These are phyloP conservation scores for Phycodurus eques DNA, from an alignment of 2,113 vertebrate species.

Conservation along the genomic window DNA sequence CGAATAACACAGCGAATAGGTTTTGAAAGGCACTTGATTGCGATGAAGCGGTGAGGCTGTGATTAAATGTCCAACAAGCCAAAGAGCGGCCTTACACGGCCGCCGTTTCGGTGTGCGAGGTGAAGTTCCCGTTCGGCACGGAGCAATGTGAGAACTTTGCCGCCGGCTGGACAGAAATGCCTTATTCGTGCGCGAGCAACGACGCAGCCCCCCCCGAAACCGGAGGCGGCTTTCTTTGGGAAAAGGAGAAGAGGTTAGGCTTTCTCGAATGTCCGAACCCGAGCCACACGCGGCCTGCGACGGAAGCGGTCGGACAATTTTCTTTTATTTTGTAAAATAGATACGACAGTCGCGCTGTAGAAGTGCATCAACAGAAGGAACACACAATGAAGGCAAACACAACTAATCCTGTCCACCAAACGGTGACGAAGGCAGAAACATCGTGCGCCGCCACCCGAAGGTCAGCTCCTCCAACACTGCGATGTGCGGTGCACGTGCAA, in stretches of 20 bases:
- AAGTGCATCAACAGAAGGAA: slow-evolving; percentile 2
- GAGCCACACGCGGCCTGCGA: not conserved
- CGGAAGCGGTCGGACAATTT: not conserved
- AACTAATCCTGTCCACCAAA: slow-evolving; percentile 40
- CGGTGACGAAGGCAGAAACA: slow-evolving; percentile 32
- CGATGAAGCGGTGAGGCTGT: not conserved
- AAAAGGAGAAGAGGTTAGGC: slow-evolving; percentile 52
- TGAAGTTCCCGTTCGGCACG: slow-evolving; percentile 75
- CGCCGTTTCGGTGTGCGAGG: not conserved
- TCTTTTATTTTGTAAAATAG: slow-evolving; percentile 5
- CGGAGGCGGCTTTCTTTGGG: slow-evolving; percentile 61
- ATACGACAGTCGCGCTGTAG: not conserved
- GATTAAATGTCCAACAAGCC: not conserved
- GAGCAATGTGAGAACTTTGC: slow-evolving; percentile 64
- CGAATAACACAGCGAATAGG: not conserved
- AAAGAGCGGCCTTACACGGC: not conserved
- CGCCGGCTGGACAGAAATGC: slow-evolving; percentile 60
- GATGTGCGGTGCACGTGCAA: slow-evolving; percentile 28
- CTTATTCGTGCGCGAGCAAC: slow-evolving; percentile 72
- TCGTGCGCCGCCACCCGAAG: slow-evolving; percentile 34
- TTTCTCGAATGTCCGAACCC: slow-evolving; percentile 60
- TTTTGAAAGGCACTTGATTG: not conserved
- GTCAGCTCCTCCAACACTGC: slow-evolving; percentile 27
- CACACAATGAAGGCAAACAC: slow-evolving; percentile 45
- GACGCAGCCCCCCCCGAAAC: slow-evolving; percentile 66